These are phyloP conservation scores for Sebastes wilsoni DNA, from an alignment of 2,797 vertebrate species.

Conservation along the genomic window DNA sequence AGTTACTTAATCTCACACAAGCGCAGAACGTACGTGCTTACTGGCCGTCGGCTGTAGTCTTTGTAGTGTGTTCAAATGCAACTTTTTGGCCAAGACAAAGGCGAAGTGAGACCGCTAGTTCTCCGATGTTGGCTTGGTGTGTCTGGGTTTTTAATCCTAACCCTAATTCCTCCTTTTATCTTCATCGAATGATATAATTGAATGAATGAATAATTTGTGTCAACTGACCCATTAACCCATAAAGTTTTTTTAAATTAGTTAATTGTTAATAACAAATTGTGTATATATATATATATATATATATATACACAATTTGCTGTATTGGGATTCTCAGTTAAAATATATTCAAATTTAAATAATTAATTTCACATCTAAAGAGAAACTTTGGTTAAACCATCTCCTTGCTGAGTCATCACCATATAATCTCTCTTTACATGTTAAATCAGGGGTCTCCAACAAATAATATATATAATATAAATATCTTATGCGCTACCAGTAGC, in stretches of 20 bases:
- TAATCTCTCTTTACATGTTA: slow-evolving; percentile 7
- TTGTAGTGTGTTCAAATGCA: too few relatives aligned
- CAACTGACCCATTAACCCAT: background rate
- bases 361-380: background rate
- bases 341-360: background rate
- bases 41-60: too few relatives aligned
- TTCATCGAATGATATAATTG: background rate
- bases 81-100: too few relatives aligned
- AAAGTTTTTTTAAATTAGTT: background rate
- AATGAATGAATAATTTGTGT: background rate
- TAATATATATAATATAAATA: too few relatives aligned
- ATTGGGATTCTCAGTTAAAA: background rate
- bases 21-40: too few relatives aligned
- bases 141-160: background rate
- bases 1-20: too few relatives aligned
- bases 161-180: background rate
- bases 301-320: background rate
- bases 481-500: background rate
- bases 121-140: too few relatives aligned
- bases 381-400: slow-evolving; percentile 10
- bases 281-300: too few relatives aligned
- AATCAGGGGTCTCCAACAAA: background rate
- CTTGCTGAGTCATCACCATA: background rate
- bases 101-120: too few relatives aligned
- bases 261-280: background rate